Conservation (phyloP, 2,888 invertebrate genomes). For the Drosophila cyrtoloma region DNA sequence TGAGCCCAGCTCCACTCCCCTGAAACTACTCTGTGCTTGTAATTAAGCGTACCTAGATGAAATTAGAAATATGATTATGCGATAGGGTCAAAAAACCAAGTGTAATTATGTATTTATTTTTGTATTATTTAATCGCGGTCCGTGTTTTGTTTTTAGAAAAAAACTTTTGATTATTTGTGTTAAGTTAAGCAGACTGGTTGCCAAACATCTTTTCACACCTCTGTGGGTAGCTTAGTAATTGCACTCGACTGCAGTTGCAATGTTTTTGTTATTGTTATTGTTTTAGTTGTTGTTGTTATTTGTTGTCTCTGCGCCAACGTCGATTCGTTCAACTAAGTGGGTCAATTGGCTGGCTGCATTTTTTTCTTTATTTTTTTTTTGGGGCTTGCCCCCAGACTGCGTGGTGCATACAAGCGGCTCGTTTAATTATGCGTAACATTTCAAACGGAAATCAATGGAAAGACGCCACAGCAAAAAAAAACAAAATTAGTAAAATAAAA, state of each 20-base stretch:
- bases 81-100: slow-evolving; percentile 51
- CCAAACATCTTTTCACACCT: slow-evolving; percentile 68
- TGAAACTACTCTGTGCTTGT: background rate
- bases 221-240: slow-evolving; percentile 42
- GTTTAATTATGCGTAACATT: slow-evolving; percentile 78
- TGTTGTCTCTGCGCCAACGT: slow-evolving; percentile 30
- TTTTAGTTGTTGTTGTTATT: slow-evolving; percentile 10
- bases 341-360: slow-evolving; percentile 57
- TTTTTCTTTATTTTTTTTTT: slow-evolving; percentile 45
- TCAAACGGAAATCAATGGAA: slow-evolving; percentile 54
- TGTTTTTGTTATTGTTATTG: slow-evolving; percentile 3
- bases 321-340: slow-evolving; percentile 47
- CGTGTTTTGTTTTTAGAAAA: background rate
- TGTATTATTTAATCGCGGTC: background rate
- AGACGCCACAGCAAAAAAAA: background rate
- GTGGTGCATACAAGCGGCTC: slow-evolving; percentile 50
- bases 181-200: slow-evolving; percentile 29
- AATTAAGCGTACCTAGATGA: slow-evolving; percentile 16
- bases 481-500: background rate
- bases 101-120: slow-evolving; percentile 3
- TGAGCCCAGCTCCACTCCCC: slow-evolving; percentile 11
- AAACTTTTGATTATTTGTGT: slow-evolving; percentile 7
- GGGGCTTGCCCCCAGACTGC: slow-evolving; percentile 65
- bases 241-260: slow-evolving; percentile 37
- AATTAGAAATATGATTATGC: slow-evolving; percentile 62